Evolutionary conservation across 92 coral and sea anemone species (phyloP), one percentile per base, ranked within the genome.

Genomic region (Heteractis magnifica): DNA sequence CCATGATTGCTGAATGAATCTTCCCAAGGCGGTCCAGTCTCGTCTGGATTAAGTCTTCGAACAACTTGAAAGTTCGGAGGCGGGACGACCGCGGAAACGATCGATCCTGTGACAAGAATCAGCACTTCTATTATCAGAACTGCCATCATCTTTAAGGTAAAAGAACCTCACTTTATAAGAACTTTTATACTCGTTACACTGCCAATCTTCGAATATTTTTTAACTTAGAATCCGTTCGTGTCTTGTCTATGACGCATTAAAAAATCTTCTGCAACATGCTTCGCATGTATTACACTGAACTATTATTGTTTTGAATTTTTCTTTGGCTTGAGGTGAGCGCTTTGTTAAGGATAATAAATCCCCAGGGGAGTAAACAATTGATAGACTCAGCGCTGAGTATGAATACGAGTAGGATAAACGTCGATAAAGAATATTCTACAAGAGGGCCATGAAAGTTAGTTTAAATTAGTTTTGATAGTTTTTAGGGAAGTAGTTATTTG

Each of bases 1-100:
- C 4, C 49, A 18, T 53, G 74, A 62, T 79, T 79, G 51, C 82
- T 79, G 16, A 79, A 79, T 13, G 15, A n/a, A 49, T 79, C 82
- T 41, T 4, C 11, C 58, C 10, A 51, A 18, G 73, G 72, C 5
- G 26, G 1, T 0, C 6, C 0, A 18, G 23, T 62, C 10, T 20
- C 20, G 12, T n/a, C 26, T 9, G 34, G 70, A n/a, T 62, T 62
- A 0, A 60, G 13, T 3, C 73, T 53, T 6, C 82, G 82, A 60
- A 56, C 23, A 19, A 79, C 82, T 19, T 4, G 8, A 4, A 79
- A 51, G 18, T 68, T 56, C 50, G 49, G 2, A 65, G 81, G 53
- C 4, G 8, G 23, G 10, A 49, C 34, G 16, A 9, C 51, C 5
- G 20, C 70, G 20, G 70, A 62, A 62, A 62, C 8, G 70, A 62